Evolutionary conservation across 1,140 invertebrate genomes (phyloP), one percentile per base, ranked within the genome.

Genomic region (Parasteatoda tepidariorum): DNA sequence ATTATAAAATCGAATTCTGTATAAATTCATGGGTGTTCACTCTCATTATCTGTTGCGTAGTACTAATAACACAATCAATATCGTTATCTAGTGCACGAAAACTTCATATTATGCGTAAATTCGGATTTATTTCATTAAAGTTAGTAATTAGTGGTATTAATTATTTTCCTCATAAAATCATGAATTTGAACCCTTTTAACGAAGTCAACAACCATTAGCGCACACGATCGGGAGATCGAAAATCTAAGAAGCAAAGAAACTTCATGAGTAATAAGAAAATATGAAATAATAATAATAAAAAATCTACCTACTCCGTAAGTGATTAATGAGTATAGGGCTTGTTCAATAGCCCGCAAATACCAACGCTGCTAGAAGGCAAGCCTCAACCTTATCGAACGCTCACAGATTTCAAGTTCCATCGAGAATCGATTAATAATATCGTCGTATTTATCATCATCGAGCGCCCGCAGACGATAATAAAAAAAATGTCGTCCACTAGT

Each of bases 381-480:
- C 48, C 54, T 31, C 61, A 24, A 31, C 31, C 64, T 79, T 79
- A 79, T 79, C 76, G 64, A 79, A 57, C 64, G 41, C 64, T 79
- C 64, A 33, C 76, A 79, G 76, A 79, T 79, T 79, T 68, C 64
- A n/a, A n/a, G 48, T 68, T 68, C 30, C 62, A 79, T 68, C 76
- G 64, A 57, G 41, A 68, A 79, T 79, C 76, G 66, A 79, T 79
- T 79, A 79, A 79, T 79, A 79, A 79, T 79, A 79, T 79, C 76
- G 76, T 34, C 18, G 59, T 79, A 68, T 79, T 79, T 41, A 79
- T 79, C 76, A 57, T 79, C 76, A 79, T 79, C 76, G 76, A 57
- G n/a, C 62, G 38, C 57, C 74, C 34, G 54, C 57, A 62, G 73
- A 41, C 73, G 73, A 62, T 78, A 22, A 59, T n/a, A 59, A n/a